phyloP scores from a whole-genome alignment of 2,113 vertebrate species.

The Odocoileus hemionus region DNA sequence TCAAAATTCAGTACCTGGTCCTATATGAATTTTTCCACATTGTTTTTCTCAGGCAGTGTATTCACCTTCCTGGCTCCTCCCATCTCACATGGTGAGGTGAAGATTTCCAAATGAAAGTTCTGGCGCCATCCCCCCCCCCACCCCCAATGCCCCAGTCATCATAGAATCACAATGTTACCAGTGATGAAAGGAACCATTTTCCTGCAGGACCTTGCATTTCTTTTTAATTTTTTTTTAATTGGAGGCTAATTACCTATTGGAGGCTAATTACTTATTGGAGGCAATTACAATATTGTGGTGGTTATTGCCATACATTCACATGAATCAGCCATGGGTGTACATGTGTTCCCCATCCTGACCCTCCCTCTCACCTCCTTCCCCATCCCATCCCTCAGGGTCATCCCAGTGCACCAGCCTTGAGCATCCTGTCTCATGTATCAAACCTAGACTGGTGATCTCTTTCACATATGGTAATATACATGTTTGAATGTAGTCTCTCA shows the following conservation, averaged over 20 bases:
- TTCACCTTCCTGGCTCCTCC: background rate
- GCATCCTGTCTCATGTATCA: background rate
- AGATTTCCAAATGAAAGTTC: background rate
- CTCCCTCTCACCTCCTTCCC: background rate
- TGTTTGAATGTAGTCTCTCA: background rate
- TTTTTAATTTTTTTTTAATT: background rate
- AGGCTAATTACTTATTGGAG: background rate
- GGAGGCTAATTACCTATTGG: background rate
- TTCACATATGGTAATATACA: background rate
- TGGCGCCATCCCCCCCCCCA: background rate
- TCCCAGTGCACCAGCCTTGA: background rate
- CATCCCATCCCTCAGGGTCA: background rate
- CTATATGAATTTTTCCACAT: background rate
- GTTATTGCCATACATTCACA: background rate
- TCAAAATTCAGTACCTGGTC: background rate
- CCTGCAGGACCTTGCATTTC: background rate
- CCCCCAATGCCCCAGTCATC: background rate
- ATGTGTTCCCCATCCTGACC: background rate
- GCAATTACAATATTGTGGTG: background rate
- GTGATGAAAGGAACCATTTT: background rate
- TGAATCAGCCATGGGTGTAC: background rate
- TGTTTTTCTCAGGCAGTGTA: background rate
- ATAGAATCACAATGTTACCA: background rate
- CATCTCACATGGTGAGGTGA: background rate
- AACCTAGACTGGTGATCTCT: background rate